Percentiles rank a stretch among this genome's conserved stretches.
phyloP scores from a whole-genome alignment of 2,888 invertebrate species.

The Leucophora obtusa region DNA sequence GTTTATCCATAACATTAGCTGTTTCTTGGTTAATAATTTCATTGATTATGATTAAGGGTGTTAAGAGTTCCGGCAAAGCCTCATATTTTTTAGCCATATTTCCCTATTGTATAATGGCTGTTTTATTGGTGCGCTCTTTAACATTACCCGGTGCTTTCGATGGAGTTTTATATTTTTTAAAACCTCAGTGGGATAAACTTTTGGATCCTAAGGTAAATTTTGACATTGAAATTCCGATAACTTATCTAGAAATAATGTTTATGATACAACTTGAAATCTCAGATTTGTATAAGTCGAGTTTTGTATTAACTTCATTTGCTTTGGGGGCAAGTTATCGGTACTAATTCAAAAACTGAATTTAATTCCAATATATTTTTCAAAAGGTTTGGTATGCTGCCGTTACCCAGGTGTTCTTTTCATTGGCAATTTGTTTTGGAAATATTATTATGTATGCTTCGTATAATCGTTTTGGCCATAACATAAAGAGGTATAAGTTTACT shows the following conservation, averaged over 20 bases:
- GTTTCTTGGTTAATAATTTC: slow-evolving; percentile 81
- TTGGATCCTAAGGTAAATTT: slow-evolving; percentile 71
- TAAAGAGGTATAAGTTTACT: slow-evolving; percentile 79
- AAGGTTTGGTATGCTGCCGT: slow-evolving; percentile 84
- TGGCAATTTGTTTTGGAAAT: slow-evolving; percentile 82
- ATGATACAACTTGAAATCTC: too few relatives aligned
- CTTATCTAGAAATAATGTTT: too few relatives aligned
- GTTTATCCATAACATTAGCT: slow-evolving; percentile 79
- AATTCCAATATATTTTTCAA: neutral
- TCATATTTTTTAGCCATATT: slow-evolving; percentile 86
- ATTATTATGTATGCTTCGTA: slow-evolving; percentile 83
- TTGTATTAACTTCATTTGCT: too few relatives aligned
- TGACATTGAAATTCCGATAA: neutral
- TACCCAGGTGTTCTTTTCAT: slow-evolving; percentile 83
- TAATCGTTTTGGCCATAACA: slow-evolving; percentile 82
- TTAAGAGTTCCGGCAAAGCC: slow-evolving; percentile 82
- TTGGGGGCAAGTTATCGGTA: neutral
- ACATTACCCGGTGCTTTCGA: slow-evolving; percentile 82
- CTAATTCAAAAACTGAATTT: neutral
- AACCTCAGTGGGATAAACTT: slow-evolving; percentile 82
- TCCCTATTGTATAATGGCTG: slow-evolving; percentile 82
- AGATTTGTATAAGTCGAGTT: too few relatives aligned
- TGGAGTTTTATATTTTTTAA: slow-evolving; percentile 84
- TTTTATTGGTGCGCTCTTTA: slow-evolving; percentile 81
- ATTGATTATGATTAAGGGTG: slow-evolving; percentile 80